Evolutionary conservation across 2,113 vertebrate genomes (phyloP).

Genomic region (Carlito syrichta): DNA sequence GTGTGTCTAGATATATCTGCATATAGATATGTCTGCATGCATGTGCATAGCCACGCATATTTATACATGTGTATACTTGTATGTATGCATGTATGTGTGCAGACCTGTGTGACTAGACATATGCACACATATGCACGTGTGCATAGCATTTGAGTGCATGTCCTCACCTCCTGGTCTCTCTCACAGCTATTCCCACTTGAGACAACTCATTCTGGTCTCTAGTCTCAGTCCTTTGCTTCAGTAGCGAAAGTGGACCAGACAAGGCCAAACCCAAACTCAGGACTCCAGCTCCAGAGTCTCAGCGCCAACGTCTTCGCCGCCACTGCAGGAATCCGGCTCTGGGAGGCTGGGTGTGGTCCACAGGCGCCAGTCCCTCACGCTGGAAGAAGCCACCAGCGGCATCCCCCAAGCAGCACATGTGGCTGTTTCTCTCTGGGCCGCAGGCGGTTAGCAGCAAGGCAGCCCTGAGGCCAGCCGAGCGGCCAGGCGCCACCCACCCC

Average conservation of each 20-base stretch:
- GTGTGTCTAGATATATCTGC: rapidly evolving
- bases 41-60: background rate
- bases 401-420: rapidly evolving
- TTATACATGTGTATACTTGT: background rate
- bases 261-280: background rate
- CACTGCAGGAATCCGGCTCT: rapidly evolving
- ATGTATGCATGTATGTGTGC: background rate
- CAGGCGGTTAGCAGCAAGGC: background rate
- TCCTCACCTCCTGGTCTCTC: background rate
- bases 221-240: background rate
- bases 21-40: background rate
- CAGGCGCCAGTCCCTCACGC: background rate
- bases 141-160: too few species aligned
- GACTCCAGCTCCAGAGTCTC: background rate
- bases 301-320: rapidly evolving
- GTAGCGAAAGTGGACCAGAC: background rate
- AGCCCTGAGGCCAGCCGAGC: rapidly evolving
- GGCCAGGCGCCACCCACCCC: background rate
- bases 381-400: background rate
- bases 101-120: background rate
- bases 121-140: background rate
- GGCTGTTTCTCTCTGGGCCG: background rate
- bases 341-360: background rate
- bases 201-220: background rate
- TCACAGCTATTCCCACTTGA: background rate